Base-by-base conservation (phyloP, 2,113 vertebrate species). In the Albula goreensis region DNA sequence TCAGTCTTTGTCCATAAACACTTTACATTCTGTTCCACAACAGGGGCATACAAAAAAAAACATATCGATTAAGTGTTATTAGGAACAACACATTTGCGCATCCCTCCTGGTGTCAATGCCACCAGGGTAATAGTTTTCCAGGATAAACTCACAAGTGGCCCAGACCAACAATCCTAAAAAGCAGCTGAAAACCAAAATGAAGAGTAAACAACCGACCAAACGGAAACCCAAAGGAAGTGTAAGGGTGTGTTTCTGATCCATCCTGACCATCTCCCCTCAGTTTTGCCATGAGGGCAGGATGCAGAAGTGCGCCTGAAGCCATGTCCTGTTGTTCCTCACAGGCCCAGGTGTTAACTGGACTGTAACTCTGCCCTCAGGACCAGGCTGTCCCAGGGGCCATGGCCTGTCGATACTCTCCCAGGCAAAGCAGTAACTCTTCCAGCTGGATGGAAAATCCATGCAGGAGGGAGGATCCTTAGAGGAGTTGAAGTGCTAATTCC, bases 371-470 rank as follows among this genome's bases (percentile, higher is more conserved):
- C 60, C 60, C 5, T 5, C 60, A 66, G 17, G 15, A 57, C 17
- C 82, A 31, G 63, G 10, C 57, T 70, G 82, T 70, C n/a, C 19
- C 22, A 50, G 50, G 66, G 25, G 41, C n/a, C 2, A 3, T 8
- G 4, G 77, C n/a, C 70, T 50, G 82, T 70, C 49, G n/a, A 83
- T 83, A 63, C 60, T 66, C 60, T 22, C 60, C 63, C 41, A 74
- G 49, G 7, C 57, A 41, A 11, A 25, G 66, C 51, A 50, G 15
- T n/a, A 9, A 22, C 83, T 57, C 31, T 22, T 78, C 50, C 31
- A 78, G 51, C 70, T 25, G 50, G 31, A 52, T 74, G 41, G 41
- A 0, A 57, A 53, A 85, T 84, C 63, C 12, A 13, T 48, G 50
- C n/a, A 19, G 19, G 50, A 52, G 50, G 80, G 80, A 51, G 50